Percentiles rank a stretch among this genome's conserved stretches.
Conservation (phyloP, 2,888 invertebrate species). For the Unio delphinus region DNA sequence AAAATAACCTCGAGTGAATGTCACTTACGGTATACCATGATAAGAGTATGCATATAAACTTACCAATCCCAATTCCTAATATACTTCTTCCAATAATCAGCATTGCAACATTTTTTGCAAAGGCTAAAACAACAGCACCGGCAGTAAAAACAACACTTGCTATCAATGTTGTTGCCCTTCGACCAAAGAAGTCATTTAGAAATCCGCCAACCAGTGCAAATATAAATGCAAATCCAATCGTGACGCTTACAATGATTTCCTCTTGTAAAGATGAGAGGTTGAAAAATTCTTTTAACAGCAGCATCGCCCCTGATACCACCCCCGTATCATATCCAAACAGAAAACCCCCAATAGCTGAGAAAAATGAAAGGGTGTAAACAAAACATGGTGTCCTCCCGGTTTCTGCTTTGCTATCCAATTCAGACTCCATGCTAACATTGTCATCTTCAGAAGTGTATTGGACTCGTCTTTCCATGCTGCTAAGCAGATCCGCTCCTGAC, state of each 20-base stretch:
- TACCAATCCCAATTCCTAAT: conserved; percentile 74
- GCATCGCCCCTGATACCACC: conserved; percentile 75
- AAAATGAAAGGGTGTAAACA: conserved; percentile 58
- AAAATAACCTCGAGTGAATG: neutral
- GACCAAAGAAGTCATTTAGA: conserved; percentile 73
- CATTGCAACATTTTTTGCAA: conserved; percentile 65
- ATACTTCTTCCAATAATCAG: conserved; percentile 72
- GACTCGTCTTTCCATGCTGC: too few species aligned
- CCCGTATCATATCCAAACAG: conserved; percentile 78
- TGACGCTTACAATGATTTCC: conserved; percentile 73
- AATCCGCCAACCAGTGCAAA: conserved; percentile 72
- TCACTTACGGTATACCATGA: neutral
- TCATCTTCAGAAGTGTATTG: too few species aligned
- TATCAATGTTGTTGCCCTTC: conserved; percentile 73
- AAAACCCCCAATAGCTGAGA: conserved; percentile 73
- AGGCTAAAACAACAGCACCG: conserved; percentile 73
- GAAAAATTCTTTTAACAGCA: conserved; percentile 70
- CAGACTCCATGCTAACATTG: neutral
- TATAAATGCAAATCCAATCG: conserved; percentile 72
- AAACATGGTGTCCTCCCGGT: conserved; percentile 23
- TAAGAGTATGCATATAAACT: conserved; percentile 23
- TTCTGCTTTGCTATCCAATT: neutral
- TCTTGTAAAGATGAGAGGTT: conserved; percentile 71
- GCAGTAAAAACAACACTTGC: conserved; percentile 73
- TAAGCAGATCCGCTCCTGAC: too few species aligned